Base-by-base conservation (phyloP, 2,888 invertebrate genomes). In the Xestobium rufovillosum region DNA sequence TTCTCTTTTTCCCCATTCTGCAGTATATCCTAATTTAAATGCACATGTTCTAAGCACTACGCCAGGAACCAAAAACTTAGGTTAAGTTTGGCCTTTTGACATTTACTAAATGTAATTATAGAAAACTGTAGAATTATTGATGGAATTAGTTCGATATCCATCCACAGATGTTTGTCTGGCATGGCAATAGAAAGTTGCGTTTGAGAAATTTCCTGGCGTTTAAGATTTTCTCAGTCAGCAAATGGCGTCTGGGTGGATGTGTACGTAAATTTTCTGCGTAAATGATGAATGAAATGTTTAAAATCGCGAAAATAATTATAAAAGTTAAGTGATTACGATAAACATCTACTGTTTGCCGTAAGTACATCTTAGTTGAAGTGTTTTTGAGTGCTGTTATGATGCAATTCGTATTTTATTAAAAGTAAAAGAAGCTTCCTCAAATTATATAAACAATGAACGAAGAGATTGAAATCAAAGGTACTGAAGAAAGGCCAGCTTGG, bases 211-310 rank as follows among this genome's bases (percentile, higher is more conserved):
- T n/a, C n/a, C n/a, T n/a, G n/a, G n/a, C n/a, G n/a, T n/a, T n/a
- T 44, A 50, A 51, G 49, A 57, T 61, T 57, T 59, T 52, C 56
- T 65, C 64, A 66, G 65, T 66, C 57, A 64, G 63, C 61, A 65
- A 66, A 66, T 66, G 65, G 65, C 65, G 65, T 65, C 65, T 52
- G 57, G 55, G 65, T 56, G 59, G 61, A 56, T 53, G 59, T 63
- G 61, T 61, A 63, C 63, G 54, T 56, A 53, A 55, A 52, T 59
- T 59, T 62, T 59, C 53, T 56, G 52, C 56, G 57, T 50, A 56
- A 47, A 51, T 55, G 47, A 62, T 66, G 65, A 66, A 61, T 66
- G 63, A 64, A 65, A 49, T 49, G 51, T 46, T 15, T 39, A 39
- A 39, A 19, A 29, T 29, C 17, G 15, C 31, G 12, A 8, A 1